These are phyloP conservation scores for Ascidia mentula DNA, from an alignment of 23 tunicate species.

Conservation along the genomic window DNA sequence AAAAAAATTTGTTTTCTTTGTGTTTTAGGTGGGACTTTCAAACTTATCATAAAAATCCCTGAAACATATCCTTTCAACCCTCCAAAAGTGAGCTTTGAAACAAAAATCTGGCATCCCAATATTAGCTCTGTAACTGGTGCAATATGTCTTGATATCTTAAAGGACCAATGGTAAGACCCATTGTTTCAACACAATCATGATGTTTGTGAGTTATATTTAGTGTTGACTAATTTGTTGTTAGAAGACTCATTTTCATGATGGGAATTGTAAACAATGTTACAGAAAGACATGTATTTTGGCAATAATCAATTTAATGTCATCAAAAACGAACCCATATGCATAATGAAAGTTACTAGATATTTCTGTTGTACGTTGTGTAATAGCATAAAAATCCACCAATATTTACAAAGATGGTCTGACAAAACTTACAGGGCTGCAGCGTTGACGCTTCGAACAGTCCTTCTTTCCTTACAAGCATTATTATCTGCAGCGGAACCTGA, in stretches of 20 bases:
- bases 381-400: not conserved
- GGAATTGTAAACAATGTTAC: too few relatives aligned
- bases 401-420: not conserved
- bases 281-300: too few relatives aligned
- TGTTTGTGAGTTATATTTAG: not conserved
- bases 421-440: conserved; percentile 81
- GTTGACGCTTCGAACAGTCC: conserved; percentile 84
- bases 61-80: conserved; percentile 98
- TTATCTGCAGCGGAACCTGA: conserved; percentile 92
- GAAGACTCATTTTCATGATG: too few relatives aligned
- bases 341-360: not conserved
- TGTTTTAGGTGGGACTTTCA: conserved; percentile 71
- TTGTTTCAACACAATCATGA: not conserved
- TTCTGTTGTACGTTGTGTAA: not conserved
- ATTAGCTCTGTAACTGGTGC: conserved; percentile 98
- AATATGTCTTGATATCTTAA: conserved; percentile 91
- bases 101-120: conserved; percentile 97
- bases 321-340: not conserved
- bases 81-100: conserved; percentile 84
- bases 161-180: conserved; percentile 94
- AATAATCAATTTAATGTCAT: not conserved
- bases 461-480: conserved; percentile 89
- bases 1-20: too few relatives aligned
- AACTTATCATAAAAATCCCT: conserved; percentile 78
- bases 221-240: too few relatives aligned